Conservation (phyloP, 2,113 vertebrate genomes). For the Montifringilla adamsi region DNA sequence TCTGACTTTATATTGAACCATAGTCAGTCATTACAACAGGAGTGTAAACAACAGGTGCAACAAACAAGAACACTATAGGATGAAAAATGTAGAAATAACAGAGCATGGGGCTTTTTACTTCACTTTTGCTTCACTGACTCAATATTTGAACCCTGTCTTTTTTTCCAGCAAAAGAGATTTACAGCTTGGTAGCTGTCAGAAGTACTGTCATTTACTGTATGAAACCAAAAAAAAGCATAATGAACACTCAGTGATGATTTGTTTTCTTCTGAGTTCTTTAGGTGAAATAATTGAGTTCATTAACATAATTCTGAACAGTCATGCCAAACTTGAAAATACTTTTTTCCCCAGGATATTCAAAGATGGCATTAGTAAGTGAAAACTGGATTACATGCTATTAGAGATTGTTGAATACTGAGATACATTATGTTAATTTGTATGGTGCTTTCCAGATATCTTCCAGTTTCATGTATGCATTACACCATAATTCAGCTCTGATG, state of each 20-base stretch:
- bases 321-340: neutral
- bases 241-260: neutral
- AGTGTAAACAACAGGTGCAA: neutral
- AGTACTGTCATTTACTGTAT: neutral
- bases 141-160: neutral
- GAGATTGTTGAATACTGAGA: slow-evolving; percentile 69
- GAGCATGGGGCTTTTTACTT: neutral
- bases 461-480: neutral
- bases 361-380: slow-evolving; percentile 5
- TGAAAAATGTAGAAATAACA: neutral
- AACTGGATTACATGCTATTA: slow-evolving; percentile 70
- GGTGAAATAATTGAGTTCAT: neutral
- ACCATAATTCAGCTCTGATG: neutral
- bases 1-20: neutral
- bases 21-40: neutral
- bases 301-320: neutral
- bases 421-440: neutral
- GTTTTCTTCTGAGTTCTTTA: neutral
- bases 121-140: neutral
- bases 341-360: neutral
- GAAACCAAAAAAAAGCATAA: neutral
- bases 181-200: neutral
- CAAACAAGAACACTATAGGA: neutral
- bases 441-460: neutral
- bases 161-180: neutral